Evolutionary conservation across 1,140 invertebrate genomes (phyloP).

Genomic region (Ridgeia piscesae): DNA sequence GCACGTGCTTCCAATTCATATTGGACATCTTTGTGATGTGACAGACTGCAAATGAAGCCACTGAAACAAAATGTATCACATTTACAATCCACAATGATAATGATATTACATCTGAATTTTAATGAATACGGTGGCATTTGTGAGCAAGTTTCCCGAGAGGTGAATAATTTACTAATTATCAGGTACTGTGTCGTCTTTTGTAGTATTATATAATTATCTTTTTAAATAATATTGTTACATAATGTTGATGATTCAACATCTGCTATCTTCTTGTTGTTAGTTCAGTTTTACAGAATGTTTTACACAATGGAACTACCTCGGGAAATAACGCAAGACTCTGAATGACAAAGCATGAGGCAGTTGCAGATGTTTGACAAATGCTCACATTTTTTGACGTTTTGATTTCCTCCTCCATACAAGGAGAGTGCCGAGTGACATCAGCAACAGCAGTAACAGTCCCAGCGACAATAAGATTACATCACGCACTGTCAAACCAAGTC

Average conservation of each 20-base stretch:
- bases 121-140: not conserved
- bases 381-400: not conserved
- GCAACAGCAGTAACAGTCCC: not conserved
- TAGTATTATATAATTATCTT: not conserved
- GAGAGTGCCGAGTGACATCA: not conserved
- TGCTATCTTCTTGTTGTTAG: not conserved
- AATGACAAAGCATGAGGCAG: not conserved
- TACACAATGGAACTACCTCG: not conserved
- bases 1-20: not conserved
- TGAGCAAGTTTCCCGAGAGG: not conserved
- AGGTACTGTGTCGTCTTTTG: too few relatives aligned
- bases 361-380: not conserved
- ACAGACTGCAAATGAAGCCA: not conserved
- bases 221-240: not conserved
- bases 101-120: not conserved
- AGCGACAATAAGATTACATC: not conserved
- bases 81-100: not conserved
- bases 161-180: too few relatives aligned
- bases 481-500: not conserved
- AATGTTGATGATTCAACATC: not conserved
- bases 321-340: not conserved
- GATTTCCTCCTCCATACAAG: not conserved
- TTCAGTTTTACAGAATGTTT: not conserved
- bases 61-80: not conserved
- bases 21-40: not conserved